Conservation (phyloP, 1,140 invertebrate species). For the Neodiprion virginianus region DNA sequence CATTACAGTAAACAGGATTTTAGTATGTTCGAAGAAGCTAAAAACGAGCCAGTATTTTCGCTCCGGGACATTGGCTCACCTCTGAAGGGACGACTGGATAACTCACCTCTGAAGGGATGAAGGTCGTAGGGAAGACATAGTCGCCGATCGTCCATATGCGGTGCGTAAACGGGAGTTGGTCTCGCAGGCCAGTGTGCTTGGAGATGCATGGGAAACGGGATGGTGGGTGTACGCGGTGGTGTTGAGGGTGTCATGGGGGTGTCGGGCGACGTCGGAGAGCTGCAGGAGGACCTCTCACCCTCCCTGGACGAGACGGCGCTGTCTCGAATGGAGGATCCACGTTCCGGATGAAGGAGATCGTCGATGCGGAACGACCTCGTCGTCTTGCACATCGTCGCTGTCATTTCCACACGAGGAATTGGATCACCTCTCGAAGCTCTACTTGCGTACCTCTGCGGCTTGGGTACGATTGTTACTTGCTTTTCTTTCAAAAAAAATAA, state of each 20-base stretch:
- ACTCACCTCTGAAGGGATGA: background rate
- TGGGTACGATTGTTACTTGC: background rate
- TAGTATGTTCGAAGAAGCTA: too few species aligned
- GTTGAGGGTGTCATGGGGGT: background rate
- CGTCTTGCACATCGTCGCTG: conserved; percentile 6
- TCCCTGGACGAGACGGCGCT: background rate
- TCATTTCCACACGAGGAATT: background rate
- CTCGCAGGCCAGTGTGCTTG: conserved; percentile 10
- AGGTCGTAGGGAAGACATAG: conserved; percentile 7
- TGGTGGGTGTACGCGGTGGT: background rate
- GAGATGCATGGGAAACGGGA: background rate
- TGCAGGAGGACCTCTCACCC: background rate
- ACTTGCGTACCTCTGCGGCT: background rate
- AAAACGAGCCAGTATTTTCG: too few species aligned
- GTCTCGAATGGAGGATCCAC: background rate
- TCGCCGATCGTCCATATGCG: conserved; percentile 1
- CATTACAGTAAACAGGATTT: too few species aligned
- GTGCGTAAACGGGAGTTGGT: conserved; percentile 8
- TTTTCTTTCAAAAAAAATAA: background rate
- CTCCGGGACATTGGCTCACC: too few species aligned
- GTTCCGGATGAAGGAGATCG: background rate
- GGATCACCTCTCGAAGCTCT: background rate
- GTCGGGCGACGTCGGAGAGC: background rate
- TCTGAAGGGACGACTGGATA: background rate
- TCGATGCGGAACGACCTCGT: conserved; percentile 1